phyloP scores from a whole-genome alignment of 2,113 vertebrate genomes.

The Dicerorhinus sumatrensis region DNA sequence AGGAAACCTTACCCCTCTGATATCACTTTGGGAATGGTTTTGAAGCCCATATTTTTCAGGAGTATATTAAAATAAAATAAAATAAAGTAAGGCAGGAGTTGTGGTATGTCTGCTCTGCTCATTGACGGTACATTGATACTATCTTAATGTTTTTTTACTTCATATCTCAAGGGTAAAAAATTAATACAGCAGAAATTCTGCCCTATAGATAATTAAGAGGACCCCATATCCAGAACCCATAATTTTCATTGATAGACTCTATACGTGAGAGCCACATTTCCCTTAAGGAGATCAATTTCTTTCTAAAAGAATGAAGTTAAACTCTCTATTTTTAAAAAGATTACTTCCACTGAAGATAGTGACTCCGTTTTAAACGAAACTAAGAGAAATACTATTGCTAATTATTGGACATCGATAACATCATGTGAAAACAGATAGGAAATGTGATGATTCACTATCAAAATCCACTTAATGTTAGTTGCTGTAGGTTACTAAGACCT shows the following conservation, averaged over 20 bases:
- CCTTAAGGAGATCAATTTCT: constrained; percentile 38
- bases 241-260: constrained; percentile 5
- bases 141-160: neutral
- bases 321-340: constrained; percentile 10
- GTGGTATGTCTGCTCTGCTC: neutral
- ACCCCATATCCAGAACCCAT: neutral
- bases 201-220: constrained; percentile 29
- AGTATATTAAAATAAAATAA: constrained; percentile 40
- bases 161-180: neutral
- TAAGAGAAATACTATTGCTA: constrained; percentile 36
- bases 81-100: neutral
- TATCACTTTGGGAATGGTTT: constrained; percentile 30
- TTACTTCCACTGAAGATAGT: neutral
- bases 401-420: neutral
- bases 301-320: constrained; percentile 33
- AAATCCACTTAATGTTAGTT: constrained; percentile 38
- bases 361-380: constrained; percentile 44
- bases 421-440: neutral
- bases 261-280: neutral
- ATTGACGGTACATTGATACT: neutral
- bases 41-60: neutral
- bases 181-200: constrained; percentile 11
- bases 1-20: neutral
- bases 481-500: neutral
- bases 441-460: neutral